phyloP scores from a whole-genome alignment of 2,888 invertebrate species.

The Latheticus oryzae region DNA sequence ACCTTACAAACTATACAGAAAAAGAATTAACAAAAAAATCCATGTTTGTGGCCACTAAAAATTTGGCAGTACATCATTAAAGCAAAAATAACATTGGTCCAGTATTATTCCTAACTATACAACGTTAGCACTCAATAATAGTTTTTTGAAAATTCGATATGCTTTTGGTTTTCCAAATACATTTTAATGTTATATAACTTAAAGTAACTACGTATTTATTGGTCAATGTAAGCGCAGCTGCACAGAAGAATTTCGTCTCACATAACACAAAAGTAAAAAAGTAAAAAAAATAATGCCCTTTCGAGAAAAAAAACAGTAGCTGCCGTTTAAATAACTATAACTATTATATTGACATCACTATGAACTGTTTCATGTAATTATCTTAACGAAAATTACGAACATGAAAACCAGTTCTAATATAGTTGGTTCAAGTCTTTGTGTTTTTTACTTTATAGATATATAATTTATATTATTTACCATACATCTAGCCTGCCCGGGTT shows the following conservation, averaged over 20 bases:
- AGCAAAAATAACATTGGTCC: constrained; percentile 50
- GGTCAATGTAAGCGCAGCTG: constrained; percentile 32
- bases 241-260: constrained; percentile 16
- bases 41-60: constrained; percentile 26
- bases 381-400: constrained; percentile 22
- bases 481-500: constrained; percentile 68
- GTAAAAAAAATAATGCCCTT: constrained; percentile 18
- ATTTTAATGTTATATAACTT: constrained; percentile 23
- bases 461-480: constrained; percentile 44
- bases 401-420: constrained; percentile 32
- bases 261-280: constrained; percentile 15
- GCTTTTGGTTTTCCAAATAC: too few species aligned
- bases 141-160: constrained; percentile 35
- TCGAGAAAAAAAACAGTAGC: constrained; percentile 29
- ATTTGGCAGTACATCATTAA: constrained; percentile 33
- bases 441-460: too few species aligned
- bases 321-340: constrained; percentile 33
- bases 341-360: constrained; percentile 47
- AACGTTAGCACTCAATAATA: constrained; percentile 17
- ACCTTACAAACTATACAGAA: constrained; percentile 25
- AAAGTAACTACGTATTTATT: constrained; percentile 24
- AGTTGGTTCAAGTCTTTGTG: constrained; percentile 40
- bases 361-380: constrained; percentile 37
- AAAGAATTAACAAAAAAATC: constrained; percentile 24
- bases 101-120: constrained; percentile 42